Evolutionary conservation across 1,140 invertebrate species (phyloP).

Genomic region (Linepithema humile): DNA sequence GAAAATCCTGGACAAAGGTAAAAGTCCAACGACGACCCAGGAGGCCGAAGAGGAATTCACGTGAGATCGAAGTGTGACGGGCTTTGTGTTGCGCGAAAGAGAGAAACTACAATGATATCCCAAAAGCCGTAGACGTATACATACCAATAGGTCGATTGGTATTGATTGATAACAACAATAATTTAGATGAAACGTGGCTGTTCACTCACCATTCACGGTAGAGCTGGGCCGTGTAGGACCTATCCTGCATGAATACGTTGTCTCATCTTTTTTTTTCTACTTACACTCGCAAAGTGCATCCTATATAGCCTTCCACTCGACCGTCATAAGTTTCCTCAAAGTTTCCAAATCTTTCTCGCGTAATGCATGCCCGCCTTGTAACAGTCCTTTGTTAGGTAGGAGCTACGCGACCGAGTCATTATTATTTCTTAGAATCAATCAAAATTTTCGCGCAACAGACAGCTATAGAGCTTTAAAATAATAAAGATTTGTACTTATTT

Average conservation of each 20-base stretch:
- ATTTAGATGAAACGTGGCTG: slow-evolving; percentile 60
- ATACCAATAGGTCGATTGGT: slow-evolving; percentile 65
- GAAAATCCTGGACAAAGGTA: slow-evolving; percentile 79
- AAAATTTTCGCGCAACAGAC: too few relatives aligned
- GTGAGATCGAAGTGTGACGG: slow-evolving; percentile 76
- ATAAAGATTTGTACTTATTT: neutral
- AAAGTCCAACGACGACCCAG: slow-evolving; percentile 70
- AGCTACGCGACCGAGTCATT: slow-evolving; percentile 50
- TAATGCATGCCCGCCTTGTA: slow-evolving; percentile 66
- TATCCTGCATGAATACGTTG: slow-evolving; percentile 69
- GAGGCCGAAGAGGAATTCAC: slow-evolving; percentile 72
- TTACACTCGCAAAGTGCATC: slow-evolving; percentile 42
- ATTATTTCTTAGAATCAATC: too few relatives aligned
- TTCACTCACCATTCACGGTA: slow-evolving; percentile 50
- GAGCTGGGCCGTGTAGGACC: slow-evolving; percentile 72
- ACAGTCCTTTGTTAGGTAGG: slow-evolving; percentile 42
- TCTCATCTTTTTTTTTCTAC: slow-evolving; percentile 11
- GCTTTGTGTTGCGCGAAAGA: slow-evolving; percentile 71
- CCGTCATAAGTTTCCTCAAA: neutral
- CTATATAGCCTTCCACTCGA: neutral
- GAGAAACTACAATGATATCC: slow-evolving; percentile 54
- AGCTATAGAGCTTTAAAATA: neutral
- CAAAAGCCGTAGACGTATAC: slow-evolving; percentile 60
- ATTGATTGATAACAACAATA: slow-evolving; percentile 61
- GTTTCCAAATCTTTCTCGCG: slow-evolving; percentile 24